Base-by-base conservation (phyloP, 2,113 vertebrate genomes). In the Alligator mississippiensis region DNA sequence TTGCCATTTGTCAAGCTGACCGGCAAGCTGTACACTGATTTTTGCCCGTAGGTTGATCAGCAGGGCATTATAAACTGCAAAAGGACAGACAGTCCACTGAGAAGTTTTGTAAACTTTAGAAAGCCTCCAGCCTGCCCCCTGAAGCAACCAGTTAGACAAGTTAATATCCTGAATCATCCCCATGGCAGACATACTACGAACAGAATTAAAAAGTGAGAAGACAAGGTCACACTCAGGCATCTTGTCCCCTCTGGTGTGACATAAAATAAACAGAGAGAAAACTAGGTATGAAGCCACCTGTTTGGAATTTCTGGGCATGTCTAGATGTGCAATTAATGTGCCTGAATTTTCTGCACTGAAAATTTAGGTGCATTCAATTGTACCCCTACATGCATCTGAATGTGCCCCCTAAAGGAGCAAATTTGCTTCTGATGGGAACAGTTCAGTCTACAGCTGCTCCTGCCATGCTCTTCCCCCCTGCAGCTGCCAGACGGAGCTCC, bases 141-240 rank as follows among this genome's bases (percentile, higher is more conserved):
- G 77, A 85, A 89, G 81, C 38, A 54, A 28, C 59, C 28, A 66
- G 5, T 34, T 60, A 0, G 0, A n/a, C 12, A 55, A 11, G 57
- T 4, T 47, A 60, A 82, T 0, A 74, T 22, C 63, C 17, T 21
- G 19, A 75, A 22, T 24, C 75, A 15, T 38, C 79, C 60, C 24
- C 80, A 13, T 5, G 78, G 15, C 57, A 85, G 90, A 25, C 54
- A 47, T 27, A 15, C 79, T 89, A 21, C 4, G 4, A 94, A 28
- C 7, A 68, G 14, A 1, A 14, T 16, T 60, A 38, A 0, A 0
- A 0, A 76, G 6, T 76, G 11, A 85, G 72, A 82, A 84, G 34
- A 15, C 66, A 38, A 82, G 24, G 66, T 16, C 54, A 66, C 27
- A 61, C 28, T 10, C 24, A 79, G 84, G 77, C 9, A 24, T 3